phyloP scores from a whole-genome alignment of 2,797 vertebrate species.

The Hyperoplus lanceolatus region DNA sequence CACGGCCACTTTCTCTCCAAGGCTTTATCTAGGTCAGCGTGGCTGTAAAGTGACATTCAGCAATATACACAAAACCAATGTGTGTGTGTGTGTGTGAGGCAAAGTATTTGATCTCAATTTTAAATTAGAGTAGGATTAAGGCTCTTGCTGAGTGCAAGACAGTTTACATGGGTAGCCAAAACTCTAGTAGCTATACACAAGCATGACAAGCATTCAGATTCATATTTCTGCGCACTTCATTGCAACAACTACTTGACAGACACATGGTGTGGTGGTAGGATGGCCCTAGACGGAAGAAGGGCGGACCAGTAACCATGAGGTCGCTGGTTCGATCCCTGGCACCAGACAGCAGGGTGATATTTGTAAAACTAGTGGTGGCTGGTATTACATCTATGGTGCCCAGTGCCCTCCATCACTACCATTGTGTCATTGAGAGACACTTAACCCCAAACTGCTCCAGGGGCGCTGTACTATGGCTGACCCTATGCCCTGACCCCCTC shows the following conservation, averaged over 20 bases:
- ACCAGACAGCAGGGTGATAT: too few relatives aligned
- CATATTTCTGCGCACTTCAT: background rate
- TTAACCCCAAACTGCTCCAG: too few relatives aligned
- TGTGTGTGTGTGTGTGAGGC: conserved; percentile 2
- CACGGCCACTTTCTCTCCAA: conserved; percentile 49
- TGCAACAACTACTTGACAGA: background rate
- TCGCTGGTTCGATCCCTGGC: too few relatives aligned
- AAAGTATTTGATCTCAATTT: conserved; percentile 35
- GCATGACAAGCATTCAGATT: background rate
- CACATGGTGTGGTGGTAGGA: too few relatives aligned
- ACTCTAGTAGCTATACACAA: background rate
- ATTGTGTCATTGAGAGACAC: background rate
- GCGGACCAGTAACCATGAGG: too few relatives aligned
- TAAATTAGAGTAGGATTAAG: conserved; percentile 41
- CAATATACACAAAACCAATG: conserved; percentile 25
- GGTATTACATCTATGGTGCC: too few relatives aligned
- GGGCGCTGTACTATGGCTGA: too few relatives aligned
- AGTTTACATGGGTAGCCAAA: background rate
- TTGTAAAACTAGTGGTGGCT: too few relatives aligned
- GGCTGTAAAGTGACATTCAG: conserved; percentile 63
- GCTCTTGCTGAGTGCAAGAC: background rate
- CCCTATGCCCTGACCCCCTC: too few relatives aligned
- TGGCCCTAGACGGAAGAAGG: too few relatives aligned
- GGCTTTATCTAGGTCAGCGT: conserved; percentile 68
- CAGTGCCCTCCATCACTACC: too few relatives aligned